Evolutionary conservation across 1,140 invertebrate genomes (phyloP).

Genomic region (Capitella teleta): DNA sequence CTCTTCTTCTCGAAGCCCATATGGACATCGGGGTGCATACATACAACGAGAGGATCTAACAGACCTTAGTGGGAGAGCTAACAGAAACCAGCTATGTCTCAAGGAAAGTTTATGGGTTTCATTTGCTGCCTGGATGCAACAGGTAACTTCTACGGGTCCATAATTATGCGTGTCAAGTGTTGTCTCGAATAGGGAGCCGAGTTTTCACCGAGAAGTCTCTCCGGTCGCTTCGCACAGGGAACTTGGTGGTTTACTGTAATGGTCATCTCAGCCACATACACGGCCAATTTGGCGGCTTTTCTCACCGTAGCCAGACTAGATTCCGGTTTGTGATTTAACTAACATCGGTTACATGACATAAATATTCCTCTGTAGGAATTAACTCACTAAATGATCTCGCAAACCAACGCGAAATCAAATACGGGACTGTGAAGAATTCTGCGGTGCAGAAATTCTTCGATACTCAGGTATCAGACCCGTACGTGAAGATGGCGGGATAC

Average conservation of each 20-base stretch:
- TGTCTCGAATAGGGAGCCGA: conserved; percentile 8
- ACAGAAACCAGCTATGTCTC: too few relatives aligned
- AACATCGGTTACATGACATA: background rate
- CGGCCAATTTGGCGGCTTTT: conserved; percentile 88
- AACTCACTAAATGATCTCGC: conserved; percentile 86
- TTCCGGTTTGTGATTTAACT: conserved; percentile 44
- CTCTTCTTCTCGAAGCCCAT: too few relatives aligned
- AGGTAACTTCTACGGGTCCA: too few relatives aligned
- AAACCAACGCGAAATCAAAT: conserved; percentile 90
- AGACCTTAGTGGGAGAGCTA: too few relatives aligned
- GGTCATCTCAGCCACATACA: conserved; percentile 81
- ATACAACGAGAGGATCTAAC: too few relatives aligned
- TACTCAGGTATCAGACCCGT: background rate
- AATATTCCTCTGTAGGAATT: conserved; percentile 50
- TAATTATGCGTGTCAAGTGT: too few relatives aligned
- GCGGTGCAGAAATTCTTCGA: conserved; percentile 13
- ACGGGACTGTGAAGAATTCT: conserved; percentile 53
- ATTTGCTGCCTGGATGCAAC: too few relatives aligned
- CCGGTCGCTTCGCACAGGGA: conserved; percentile 1
- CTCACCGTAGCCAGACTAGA: conserved; percentile 90
- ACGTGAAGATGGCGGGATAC: background rate
- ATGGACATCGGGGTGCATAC: too few relatives aligned
- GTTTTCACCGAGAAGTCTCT: background rate
- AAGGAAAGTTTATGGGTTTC: too few relatives aligned
- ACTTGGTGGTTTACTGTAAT: conserved; percentile 90